Evolutionary conservation across 2,888 invertebrate genomes (phyloP).

Genomic region (Polietes domitor): DNA sequence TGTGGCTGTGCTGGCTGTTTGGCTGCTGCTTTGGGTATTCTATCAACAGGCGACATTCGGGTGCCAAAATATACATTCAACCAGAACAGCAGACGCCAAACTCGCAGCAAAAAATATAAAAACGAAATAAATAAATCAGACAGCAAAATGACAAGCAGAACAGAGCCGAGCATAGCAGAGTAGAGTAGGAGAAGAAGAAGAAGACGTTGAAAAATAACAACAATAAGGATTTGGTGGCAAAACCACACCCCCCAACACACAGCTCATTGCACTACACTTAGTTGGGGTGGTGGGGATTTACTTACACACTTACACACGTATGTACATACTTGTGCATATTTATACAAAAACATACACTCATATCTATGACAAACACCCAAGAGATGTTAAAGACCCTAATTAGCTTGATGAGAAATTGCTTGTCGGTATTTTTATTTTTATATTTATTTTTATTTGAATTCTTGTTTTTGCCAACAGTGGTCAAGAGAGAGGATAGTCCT

Average conservation of each 20-base stretch:
- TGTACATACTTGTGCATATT: background rate
- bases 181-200: background rate
- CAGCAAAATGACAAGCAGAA: conserved; percentile 15
- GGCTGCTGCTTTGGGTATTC: conserved; percentile 1
- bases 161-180: too few species aligned
- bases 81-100: conserved; percentile 55
- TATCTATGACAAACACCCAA: background rate
- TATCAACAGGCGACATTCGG: conserved; percentile 56
- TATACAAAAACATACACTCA: background rate
- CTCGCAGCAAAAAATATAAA: background rate
- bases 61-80: conserved; percentile 58
- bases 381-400: too few species aligned
- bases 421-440: too few species aligned
- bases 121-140: background rate
- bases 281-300: background rate
- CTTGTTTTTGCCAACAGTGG: too few species aligned
- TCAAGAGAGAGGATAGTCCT: too few species aligned
- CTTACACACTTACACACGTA: background rate
- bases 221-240: conserved; percentile 7
- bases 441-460: too few species aligned
- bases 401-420: too few species aligned
- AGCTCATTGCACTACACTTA: background rate
- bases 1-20: background rate
- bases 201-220: background rate
- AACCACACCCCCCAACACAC: background rate